Base-by-base conservation (phyloP, 1,140 invertebrate species). In the Solenopsis fugax region DNA sequence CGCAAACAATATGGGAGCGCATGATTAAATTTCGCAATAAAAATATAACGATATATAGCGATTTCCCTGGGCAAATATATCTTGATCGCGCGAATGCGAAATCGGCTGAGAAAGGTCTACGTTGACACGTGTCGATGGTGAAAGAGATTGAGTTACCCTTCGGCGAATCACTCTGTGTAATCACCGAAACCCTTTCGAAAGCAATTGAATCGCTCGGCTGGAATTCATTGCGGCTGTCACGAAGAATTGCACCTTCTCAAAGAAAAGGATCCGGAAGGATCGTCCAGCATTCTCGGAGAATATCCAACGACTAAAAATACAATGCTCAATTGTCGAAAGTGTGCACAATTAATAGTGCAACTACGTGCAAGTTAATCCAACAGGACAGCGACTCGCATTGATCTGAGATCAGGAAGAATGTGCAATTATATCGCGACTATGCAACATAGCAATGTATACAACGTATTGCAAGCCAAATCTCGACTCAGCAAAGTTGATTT, bases 151-250 rank as follows among this genome's bases (percentile, higher is more conserved):
- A 48, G 69, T 75, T 50, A 60, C 24, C 18, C 80, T 82, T 58
- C 41, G 18, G 41, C n/a, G 29, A 75, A 84, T 75, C 45, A 24
- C 21, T 81, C 69, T 60, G 54, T 84, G 69, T 75, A 60, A 84
- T 75, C 80, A 50, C 1, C 18, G 69, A 50, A 84, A 75, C 80
- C 69, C 54, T 84, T 62, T 75, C 41, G 41, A 84, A 73, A 50
- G 67, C 69, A 48, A 84, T 84, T 29, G 80, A 56, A 71, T 81
- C 21, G 78, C 24, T 1, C 16, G 37, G 54, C 29, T 21, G 41
- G 69, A 84, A 84, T 75, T 75, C 69, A 84, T 84, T 75, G 69
- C 41, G 69, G n/a, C 29, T 84, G 56, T 84, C 45, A 50, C 69
- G 54, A 84, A 75, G 54, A 73, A 75, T 21, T 75, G 24, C 29